Base-by-base conservation (phyloP, 2,888 invertebrate species). In the Dinocampus coccinellae region DNA sequence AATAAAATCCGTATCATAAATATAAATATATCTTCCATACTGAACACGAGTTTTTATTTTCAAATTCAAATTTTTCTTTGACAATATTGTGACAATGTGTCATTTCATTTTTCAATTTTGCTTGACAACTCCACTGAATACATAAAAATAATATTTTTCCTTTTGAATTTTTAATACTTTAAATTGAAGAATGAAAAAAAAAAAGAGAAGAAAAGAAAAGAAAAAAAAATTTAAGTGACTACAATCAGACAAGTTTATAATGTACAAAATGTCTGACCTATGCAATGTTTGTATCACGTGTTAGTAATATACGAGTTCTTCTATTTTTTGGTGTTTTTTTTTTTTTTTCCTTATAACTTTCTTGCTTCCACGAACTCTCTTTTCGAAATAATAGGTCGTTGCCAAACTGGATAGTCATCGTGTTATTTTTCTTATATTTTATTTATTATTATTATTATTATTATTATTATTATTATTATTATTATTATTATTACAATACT, bases 1-100 rank as follows among this genome's bases (percentile, higher is more conserved):
- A 73, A 75, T 74, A 69, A 68, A 75, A 74, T 70, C 73, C 69
- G 72, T 69, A 73, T 77, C n/a, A 75, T 75, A 47, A 55, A 52
- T 72, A 65, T 71, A 67, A 70, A 72, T 69, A 68, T 65, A 53
- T n/a, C n/a, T n/a, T n/a, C n/a, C n/a, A n/a, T n/a, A n/a, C n/a
- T n/a, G n/a, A n/a, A n/a, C n/a, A n/a, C n/a, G n/a, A 62, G 36
- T 34, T 20, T 52, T 16, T 16, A n/a, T 47, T 34, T 33, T n/a
- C 26, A 20, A 60, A 22, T 20, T 20, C 36, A 34, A 33, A 69
- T 57, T 69, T 67, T 39, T 58, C 42, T 70, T 66, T 42, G 34
- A 53, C 65, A 16, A 11, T 34, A 36, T 39, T 34, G 42, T 55
- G 20, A 62, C 53, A 60, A 33, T n/a, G n/a, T 4, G 13, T 26